Evolutionary conservation across 2,888 invertebrate genomes (phyloP).

Genomic region (Melangyna quadrimaculata): DNA sequence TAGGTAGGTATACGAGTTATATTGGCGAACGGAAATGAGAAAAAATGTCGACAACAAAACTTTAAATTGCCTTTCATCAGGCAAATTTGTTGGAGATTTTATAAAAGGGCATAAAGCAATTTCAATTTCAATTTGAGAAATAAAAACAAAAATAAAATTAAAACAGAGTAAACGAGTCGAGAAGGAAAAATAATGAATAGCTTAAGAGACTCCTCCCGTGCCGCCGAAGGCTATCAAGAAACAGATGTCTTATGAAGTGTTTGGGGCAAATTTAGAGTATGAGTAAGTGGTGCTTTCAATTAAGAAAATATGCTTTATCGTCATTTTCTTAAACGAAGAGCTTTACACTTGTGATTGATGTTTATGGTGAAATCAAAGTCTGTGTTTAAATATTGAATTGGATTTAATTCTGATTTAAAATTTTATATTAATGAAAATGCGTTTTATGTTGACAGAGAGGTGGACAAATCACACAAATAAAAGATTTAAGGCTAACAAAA

Average conservation of each 20-base stretch:
- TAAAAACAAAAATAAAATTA: not conserved
- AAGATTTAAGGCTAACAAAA: no score
- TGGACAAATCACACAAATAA: no score
- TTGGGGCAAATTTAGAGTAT: not conserved
- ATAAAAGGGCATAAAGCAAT: not conserved
- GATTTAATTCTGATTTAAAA: no score
- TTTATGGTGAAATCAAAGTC: not conserved
- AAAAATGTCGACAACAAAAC: not conserved
- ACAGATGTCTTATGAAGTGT: not conserved
- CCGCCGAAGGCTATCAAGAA: not conserved
- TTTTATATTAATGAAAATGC: no score
- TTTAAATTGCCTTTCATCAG: not conserved
- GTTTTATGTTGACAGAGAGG: no score
- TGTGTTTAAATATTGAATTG: no score
- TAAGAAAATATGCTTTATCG: not conserved
- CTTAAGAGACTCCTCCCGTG: no score
- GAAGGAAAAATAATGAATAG: not conserved
- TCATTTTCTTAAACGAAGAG: not conserved
- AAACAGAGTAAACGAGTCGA: not conserved
- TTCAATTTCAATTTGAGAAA: not conserved
- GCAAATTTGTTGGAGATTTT: not conserved
- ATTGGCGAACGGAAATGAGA: not conserved
- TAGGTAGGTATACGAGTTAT: no score
- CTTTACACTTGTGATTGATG: no score
- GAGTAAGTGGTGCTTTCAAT: constrained; percentile 5